Evolutionary conservation across 2,888 invertebrate species (phyloP).

Genomic region (Nemapogon koenigi): DNA sequence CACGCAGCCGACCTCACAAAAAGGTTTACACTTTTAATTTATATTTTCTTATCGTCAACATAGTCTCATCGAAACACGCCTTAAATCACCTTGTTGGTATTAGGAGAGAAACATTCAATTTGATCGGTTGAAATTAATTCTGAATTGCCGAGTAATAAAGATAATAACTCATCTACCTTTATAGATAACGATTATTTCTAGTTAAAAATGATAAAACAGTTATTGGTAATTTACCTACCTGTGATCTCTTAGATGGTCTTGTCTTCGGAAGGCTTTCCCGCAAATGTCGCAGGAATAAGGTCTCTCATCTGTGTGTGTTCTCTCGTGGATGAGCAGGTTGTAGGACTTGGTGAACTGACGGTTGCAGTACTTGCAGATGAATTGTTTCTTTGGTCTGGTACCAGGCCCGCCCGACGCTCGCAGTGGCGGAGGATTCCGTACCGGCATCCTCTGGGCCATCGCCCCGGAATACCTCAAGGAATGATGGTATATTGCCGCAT

Average conservation of each 20-base stretch:
- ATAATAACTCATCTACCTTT: too few species aligned
- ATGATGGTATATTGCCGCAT: slow-evolving; percentile 72
- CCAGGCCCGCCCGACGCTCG: slow-evolving; percentile 64
- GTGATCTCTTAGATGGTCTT: slow-evolving; percentile 92
- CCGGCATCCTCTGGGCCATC: slow-evolving; percentile 56
- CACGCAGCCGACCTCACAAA: slow-evolving; percentile 55
- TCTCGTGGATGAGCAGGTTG: slow-evolving; percentile 95
- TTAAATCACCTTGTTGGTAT: slow-evolving; percentile 50
- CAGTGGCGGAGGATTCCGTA: slow-evolving; percentile 59
- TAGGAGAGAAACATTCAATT: slow-evolving; percentile 39
- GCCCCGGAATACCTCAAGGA: slow-evolving; percentile 53
- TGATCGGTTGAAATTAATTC: slow-evolving; percentile 24
- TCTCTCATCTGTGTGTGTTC: slow-evolving; percentile 96
- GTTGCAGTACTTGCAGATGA: slow-evolving; percentile 97
- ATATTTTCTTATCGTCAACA: slow-evolving; percentile 50
- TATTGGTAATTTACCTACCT: slow-evolving; percentile 61
- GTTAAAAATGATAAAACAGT: neutral
- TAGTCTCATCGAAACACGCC: slow-evolving; percentile 42
- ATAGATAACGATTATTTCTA: neutral
- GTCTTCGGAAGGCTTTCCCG: slow-evolving; percentile 93
- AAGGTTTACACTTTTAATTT: slow-evolving; percentile 55
- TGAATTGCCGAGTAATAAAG: slow-evolving; percentile 1
- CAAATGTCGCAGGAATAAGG: slow-evolving; percentile 97
- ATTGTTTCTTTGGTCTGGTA: slow-evolving; percentile 79
- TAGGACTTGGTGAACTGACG: slow-evolving; percentile 98